These are phyloP conservation scores for Holothuria leucospilota DNA, from an alignment of 53 echinoderm and acorn worm species.

Conservation along the genomic window DNA sequence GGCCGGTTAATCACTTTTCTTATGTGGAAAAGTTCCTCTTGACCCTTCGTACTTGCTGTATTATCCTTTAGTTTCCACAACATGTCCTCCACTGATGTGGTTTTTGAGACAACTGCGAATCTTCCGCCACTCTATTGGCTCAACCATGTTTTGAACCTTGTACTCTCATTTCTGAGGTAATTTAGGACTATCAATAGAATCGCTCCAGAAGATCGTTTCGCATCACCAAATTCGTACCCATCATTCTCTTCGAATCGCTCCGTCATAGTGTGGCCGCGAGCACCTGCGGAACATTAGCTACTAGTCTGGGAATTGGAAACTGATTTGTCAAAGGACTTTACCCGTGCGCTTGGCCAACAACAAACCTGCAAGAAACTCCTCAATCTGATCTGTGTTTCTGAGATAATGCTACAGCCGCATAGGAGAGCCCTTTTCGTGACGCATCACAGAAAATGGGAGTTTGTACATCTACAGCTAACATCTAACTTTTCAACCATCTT, in stretches of 20 bases:
- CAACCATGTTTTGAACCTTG: conserved; percentile 63
- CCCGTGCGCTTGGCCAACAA: conserved; percentile 56
- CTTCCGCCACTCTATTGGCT: conserved; percentile 57
- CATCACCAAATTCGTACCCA: not conserved
- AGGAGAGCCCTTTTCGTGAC: too few species aligned
- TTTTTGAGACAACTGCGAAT: conserved; percentile 26
- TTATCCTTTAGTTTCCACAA: conserved; percentile 54
- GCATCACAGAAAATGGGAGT: conserved; percentile 58
- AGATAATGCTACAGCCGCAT: conserved; percentile 52
- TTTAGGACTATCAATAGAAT: conserved; percentile 12
- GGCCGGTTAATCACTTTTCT: conserved; percentile 7
- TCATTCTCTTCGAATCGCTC: conserved; percentile 45
- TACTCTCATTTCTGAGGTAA: not conserved
- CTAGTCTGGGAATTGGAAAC: conserved; percentile 62
- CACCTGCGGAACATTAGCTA: conserved; percentile 62
- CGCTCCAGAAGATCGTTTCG: conserved; percentile 8
- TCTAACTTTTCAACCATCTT: conserved; percentile 46
- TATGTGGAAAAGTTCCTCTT: conserved; percentile 10
- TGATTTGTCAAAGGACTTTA: conserved; percentile 41
- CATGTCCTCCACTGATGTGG: conserved; percentile 58
- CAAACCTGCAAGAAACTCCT: conserved; percentile 35
- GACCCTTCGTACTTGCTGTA: conserved; percentile 34
- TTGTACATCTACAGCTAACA: conserved; percentile 16
- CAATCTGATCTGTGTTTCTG: not conserved
- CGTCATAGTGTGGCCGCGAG: conserved; percentile 52